Evolutionary conservation across 2,797 vertebrate species (phyloP).

Genomic region (Microcaecilia unicolor): DNA sequence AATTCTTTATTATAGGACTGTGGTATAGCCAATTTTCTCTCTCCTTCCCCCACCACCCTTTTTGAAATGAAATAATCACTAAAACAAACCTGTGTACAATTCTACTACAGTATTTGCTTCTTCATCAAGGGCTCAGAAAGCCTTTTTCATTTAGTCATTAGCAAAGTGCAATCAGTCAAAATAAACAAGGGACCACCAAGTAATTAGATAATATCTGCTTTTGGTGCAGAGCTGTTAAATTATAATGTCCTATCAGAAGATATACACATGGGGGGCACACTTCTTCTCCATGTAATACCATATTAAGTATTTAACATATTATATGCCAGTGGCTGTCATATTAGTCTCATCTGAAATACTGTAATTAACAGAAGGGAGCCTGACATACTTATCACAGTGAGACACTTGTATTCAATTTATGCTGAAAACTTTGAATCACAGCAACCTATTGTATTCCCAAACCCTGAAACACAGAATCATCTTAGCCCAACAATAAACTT

Average conservation of each 20-base stretch:
- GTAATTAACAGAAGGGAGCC: constrained; percentile 67
- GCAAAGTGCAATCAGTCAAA: constrained; percentile 13
- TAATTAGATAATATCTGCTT: constrained; percentile 27
- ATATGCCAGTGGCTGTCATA: constrained; percentile 53
- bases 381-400: constrained; percentile 55
- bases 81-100: too few species aligned
- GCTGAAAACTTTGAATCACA: constrained; percentile 17
- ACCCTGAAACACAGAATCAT: constrained; percentile 13
- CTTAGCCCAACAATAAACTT: not conserved
- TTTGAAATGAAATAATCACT: too few species aligned
- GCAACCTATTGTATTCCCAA: constrained; percentile 5
- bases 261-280: constrained; percentile 8
- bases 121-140: not conserved
- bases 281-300: constrained; percentile 17
- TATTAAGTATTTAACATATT: constrained; percentile 47
- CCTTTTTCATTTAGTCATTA: not conserved
- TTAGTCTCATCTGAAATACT: constrained; percentile 64
- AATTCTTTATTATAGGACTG: too few species aligned
- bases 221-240: constrained; percentile 24
- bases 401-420: constrained; percentile 39
- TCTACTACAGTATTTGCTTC: not conserved
- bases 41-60: too few species aligned
- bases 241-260: constrained; percentile 20
- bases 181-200: constrained; percentile 10
- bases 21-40: too few species aligned